Evolutionary conservation across 2,113 vertebrate species (phyloP).

Genomic region (Macquaria australasica): DNA sequence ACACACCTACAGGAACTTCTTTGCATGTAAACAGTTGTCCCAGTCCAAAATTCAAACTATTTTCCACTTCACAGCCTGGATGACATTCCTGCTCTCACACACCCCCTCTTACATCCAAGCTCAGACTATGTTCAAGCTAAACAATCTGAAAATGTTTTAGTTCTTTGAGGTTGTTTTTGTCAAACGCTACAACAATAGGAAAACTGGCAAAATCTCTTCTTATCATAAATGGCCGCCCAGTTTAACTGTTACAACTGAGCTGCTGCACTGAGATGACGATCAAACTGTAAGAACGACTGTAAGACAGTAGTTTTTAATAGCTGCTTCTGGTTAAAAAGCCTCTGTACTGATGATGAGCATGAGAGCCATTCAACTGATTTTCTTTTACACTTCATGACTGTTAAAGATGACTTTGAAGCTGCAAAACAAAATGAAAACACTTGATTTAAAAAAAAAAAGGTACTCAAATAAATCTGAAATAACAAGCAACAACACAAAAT

Average conservation of each 20-base stretch:
- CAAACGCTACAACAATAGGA: neutral
- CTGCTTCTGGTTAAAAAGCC: neutral
- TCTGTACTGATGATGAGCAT: neutral
- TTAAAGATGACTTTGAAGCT: too few species aligned
- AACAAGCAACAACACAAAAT: neutral
- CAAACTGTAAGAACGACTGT: neutral
- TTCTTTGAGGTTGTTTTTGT: neutral
- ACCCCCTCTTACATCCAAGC: neutral
- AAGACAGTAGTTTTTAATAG: neutral
- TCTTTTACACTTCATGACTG: neutral
- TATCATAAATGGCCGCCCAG: neutral
- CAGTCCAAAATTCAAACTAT: conserved; percentile 52
- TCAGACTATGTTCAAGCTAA: neutral
- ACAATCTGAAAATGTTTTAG: neutral
- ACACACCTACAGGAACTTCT: conserved; percentile 53
- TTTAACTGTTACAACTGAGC: neutral
- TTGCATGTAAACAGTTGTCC: conserved; percentile 52
- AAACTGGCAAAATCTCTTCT: neutral
- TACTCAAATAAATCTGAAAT: neutral
- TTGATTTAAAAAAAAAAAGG: neutral
- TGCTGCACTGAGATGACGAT: neutral
- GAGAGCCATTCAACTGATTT: too few species aligned
- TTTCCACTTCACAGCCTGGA: conserved; percentile 49
- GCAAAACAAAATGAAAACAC: neutral
- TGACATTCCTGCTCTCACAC: conserved; percentile 29